phyloP scores from a whole-genome alignment of 2,888 invertebrate genomes.

The Halocaridina rubra region DNA sequence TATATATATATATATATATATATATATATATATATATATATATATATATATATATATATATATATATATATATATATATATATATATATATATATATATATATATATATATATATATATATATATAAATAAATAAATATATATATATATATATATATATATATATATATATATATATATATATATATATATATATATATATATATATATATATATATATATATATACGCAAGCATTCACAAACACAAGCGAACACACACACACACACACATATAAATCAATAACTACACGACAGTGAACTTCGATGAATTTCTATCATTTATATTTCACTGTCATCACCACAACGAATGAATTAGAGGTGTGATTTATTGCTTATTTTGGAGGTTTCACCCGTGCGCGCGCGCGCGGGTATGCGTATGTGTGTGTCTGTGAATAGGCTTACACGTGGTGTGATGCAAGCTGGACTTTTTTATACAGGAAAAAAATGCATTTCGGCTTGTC shows the following conservation, averaged over 20 bases:
- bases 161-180: neutral
- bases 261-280: neutral
- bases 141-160: neutral
- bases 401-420: too few species aligned
- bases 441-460: too few species aligned
- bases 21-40: neutral
- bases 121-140: neutral
- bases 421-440: too few species aligned
- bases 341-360: neutral
- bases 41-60: neutral
- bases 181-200: neutral
- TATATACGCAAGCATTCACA: neutral
- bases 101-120: neutral
- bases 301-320: neutral
- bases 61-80: neutral
- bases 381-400: too few species aligned
- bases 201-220: neutral
- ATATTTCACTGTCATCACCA: neutral
- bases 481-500: too few species aligned
- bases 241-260: neutral
- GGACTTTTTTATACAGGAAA: too few species aligned
- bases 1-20: neutral
- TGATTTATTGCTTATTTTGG: neutral
- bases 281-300: neutral
- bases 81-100: neutral